phyloP scores from a whole-genome alignment of 2,888 invertebrate genomes.

The Apamea sordens region DNA sequence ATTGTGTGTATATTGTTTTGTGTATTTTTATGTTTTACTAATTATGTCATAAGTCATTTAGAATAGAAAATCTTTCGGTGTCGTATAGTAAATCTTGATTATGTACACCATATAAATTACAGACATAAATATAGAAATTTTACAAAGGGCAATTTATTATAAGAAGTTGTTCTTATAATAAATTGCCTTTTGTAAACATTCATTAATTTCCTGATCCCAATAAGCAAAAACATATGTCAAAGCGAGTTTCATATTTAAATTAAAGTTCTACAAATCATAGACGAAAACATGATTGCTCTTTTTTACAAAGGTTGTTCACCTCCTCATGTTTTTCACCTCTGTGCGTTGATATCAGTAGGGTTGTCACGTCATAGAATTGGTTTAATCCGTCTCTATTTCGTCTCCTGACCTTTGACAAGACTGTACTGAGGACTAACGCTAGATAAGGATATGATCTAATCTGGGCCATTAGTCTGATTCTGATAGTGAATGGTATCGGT shows the following conservation, averaged over 20 bases:
- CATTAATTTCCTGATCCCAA: background rate
- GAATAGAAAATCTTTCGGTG: too few relatives aligned
- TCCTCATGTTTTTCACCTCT: slow-evolving; percentile 16
- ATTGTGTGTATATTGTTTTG: too few relatives aligned
- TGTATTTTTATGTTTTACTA: too few relatives aligned
- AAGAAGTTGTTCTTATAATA: too few relatives aligned
- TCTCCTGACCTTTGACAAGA: slow-evolving; percentile 34
- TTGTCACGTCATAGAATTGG: slow-evolving; percentile 10
- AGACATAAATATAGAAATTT: too few relatives aligned
- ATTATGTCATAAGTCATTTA: too few relatives aligned
- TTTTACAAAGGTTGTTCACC: slow-evolving; percentile 5
- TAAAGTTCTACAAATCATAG: background rate
- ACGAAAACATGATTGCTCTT: background rate
- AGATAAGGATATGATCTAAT: slow-evolving; percentile 1
- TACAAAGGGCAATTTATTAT: too few relatives aligned
- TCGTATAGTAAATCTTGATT: too few relatives aligned
- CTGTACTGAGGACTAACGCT: background rate
- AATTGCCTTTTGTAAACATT: background rate
- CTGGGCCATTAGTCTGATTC: background rate
- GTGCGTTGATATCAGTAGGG: slow-evolving; percentile 13
- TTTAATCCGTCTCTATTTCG: slow-evolving; percentile 36
- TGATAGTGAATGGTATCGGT: background rate
- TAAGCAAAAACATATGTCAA: slow-evolving; percentile 4
- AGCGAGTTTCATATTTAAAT: background rate
- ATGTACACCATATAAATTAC: too few relatives aligned